phyloP scores from a whole-genome alignment of 1,140 invertebrate genomes.

The Acromyrmex heyeri region DNA sequence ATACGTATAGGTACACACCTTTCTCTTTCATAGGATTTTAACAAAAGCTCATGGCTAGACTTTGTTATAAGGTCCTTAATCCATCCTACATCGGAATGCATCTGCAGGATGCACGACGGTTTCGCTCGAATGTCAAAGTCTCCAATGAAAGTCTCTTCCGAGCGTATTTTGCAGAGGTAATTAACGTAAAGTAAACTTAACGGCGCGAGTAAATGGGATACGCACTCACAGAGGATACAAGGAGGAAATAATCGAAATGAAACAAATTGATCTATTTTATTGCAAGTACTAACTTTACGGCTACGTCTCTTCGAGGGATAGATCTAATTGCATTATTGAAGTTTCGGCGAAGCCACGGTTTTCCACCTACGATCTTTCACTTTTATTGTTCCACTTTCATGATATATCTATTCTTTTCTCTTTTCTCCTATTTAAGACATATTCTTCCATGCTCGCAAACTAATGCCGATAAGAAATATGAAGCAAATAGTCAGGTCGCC shows the following conservation, averaged over 20 bases:
- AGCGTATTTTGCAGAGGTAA: constrained; percentile 2
- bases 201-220: constrained; percentile 24
- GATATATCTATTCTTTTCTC: neutral
- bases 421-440: neutral
- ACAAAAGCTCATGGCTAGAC: too few species aligned
- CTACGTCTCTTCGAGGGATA: neutral
- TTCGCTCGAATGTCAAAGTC: neutral
- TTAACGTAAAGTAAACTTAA: constrained; percentile 60
- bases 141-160: constrained; percentile 14
- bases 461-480: constrained; percentile 46
- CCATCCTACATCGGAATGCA: neutral
- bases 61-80: too few species aligned
- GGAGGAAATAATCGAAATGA: neutral
- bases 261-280: neutral
- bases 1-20: too few species aligned
- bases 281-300: neutral
- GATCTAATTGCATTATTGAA: constrained; percentile 17
- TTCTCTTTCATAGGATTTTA: too few species aligned
- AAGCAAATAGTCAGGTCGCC: neutral
- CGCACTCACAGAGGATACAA: neutral
- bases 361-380: neutral
- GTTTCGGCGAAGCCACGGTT: neutral
- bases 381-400: neutral
- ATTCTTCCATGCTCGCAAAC: constrained; percentile 11
- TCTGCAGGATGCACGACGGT: neutral